Evolutionary conservation across 2,888 invertebrate species (phyloP), one percentile per base, ranked within the genome.

Genomic region (Asteroscopus sphinx): DNA sequence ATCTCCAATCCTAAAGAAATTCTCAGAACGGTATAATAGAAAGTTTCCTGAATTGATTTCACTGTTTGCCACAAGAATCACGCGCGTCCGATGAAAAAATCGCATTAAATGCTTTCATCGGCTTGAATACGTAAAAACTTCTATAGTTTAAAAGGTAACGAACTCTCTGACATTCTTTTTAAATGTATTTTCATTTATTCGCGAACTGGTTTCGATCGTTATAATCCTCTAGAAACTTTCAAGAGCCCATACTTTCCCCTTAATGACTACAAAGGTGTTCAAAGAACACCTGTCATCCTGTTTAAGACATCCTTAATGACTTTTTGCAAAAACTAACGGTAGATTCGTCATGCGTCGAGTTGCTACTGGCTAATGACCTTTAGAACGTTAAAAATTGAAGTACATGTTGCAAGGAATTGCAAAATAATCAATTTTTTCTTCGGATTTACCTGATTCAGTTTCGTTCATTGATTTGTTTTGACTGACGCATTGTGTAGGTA

Each of bases 231-330:
- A 45, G 44, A 40, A 51, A 47, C 53, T 56, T 67, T 65, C 47
- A 54, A 68, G 62, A 30, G 35, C n/a, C 9, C 39, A 12, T 54
- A 73, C 65, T 68, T 72, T 68, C 65, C 68, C 68, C 53, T 41
- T 72, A 58, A 65, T 65, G 59, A 61, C 28, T 33, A 40, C 62
- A 76, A 83, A 83, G 82, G 81, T 83, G 82, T 75, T 64, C 59
- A 51, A 56, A 59, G 51, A 47, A 61, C 69, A 82, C 79, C 82
- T 83, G 82, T 67, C 80, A 61, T 79, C 76, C 83, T 79, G 76
- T 75, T 76, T 58, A 57, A 68, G 58, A 69, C 73, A 59, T 64
- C 62, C 69, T 64, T 67, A 58, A 72, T 68, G 39, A 56, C 55
- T 56, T 74, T 61, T 66, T 56, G 66, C 54, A 53, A 73, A 73